Conservation (phyloP, 2,113 vertebrate genomes). For the Garra rufa region DNA sequence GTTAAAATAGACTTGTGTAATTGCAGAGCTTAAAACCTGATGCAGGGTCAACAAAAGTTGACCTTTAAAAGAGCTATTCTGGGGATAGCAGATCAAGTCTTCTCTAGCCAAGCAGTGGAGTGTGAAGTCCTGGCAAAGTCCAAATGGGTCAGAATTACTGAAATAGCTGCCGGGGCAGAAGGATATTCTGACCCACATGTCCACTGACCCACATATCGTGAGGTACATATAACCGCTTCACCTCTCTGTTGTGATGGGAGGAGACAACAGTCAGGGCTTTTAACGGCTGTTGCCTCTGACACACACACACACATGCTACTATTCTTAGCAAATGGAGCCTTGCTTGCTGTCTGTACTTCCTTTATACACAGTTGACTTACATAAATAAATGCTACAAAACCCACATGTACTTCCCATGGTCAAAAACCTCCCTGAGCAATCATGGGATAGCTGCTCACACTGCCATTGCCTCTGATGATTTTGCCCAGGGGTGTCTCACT, state of each 20-base stretch:
- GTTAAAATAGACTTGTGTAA: constrained; percentile 16
- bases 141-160: constrained; percentile 59
- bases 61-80: constrained; percentile 36
- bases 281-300: not conserved
- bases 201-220: constrained; percentile 69
- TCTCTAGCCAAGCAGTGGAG: not conserved
- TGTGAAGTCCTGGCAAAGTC: constrained; percentile 42
- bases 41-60: constrained; percentile 33
- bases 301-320: not conserved
- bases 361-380: not conserved
- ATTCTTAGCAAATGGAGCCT: not conserved
- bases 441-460: not conserved
- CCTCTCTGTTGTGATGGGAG: not conserved
- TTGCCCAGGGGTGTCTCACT: not conserved
- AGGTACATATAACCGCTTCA: constrained; percentile 55
- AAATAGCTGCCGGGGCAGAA: constrained; percentile 65
- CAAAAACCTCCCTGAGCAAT: not conserved
- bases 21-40: constrained; percentile 24
- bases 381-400: not conserved
- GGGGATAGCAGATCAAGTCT: not conserved
- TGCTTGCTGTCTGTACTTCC: not conserved
- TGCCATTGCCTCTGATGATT: not conserved
- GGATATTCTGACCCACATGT: constrained; percentile 71
- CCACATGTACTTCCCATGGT: not conserved
- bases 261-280: not conserved